phyloP scores from a whole-genome alignment of 2,888 invertebrate species.

The Phalera bucephala region DNA sequence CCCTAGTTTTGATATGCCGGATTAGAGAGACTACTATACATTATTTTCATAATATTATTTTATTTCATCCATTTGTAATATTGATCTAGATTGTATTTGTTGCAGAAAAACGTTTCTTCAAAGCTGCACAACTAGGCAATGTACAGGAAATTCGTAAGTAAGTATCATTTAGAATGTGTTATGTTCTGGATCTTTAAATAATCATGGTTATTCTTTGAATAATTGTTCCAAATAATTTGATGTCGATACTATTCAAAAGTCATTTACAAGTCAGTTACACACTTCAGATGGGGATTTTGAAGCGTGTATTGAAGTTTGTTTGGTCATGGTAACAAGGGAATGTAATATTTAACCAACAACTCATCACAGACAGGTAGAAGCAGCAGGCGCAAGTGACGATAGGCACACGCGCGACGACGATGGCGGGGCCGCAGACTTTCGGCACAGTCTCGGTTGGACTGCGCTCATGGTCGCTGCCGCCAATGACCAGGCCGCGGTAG shows the following conservation, averaged over 20 bases:
- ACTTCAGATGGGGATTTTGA: too few species aligned
- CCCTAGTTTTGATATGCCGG: too few species aligned
- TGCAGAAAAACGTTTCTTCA: constrained; percentile 71
- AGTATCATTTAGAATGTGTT: constrained; percentile 19
- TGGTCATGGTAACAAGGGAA: too few species aligned
- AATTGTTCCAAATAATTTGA: too few species aligned
- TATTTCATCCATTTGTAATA: too few species aligned
- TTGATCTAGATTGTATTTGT: too few species aligned
- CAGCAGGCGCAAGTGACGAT: constrained; percentile 23
- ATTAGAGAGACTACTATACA: too few species aligned
- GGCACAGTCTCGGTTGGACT: constrained; percentile 94
- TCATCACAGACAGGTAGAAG: constrained; percentile 52
- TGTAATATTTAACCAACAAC: too few species aligned
- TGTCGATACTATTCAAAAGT: too few species aligned
- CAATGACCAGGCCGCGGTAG: constrained; percentile 85
- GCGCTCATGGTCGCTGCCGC: constrained; percentile 93
- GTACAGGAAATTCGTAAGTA: constrained; percentile 63
- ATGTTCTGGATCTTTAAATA: neutral
- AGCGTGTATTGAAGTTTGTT: too few species aligned
- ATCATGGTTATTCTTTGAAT: neutral
- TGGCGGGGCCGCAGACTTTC: constrained; percentile 84
- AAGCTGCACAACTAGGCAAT: constrained; percentile 69
- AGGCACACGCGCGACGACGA: constrained; percentile 31
- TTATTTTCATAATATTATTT: too few species aligned
- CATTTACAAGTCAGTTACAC: too few species aligned